Conservation (phyloP, 2,113 vertebrate species). For the Cercopithecus mona region DNA sequence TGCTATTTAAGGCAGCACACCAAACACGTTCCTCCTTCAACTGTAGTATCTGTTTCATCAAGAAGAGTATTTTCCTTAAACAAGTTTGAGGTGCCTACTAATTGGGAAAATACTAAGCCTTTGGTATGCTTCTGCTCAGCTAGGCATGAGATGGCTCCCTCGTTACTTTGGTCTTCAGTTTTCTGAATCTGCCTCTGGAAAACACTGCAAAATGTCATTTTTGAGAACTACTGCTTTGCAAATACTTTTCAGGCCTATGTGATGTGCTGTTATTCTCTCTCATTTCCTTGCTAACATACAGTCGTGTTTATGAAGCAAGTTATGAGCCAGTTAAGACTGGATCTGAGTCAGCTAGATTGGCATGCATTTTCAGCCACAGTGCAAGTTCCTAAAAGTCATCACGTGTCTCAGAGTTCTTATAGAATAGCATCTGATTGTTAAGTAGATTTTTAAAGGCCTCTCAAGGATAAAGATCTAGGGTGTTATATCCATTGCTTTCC, state of each 20-base stretch:
- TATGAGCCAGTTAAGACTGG: background rate
- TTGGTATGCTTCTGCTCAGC: background rate
- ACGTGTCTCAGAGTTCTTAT: background rate
- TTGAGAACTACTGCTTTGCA: background rate
- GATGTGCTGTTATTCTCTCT: background rate
- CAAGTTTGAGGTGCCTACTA: background rate
- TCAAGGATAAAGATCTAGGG: background rate
- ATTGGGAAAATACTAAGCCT: background rate
- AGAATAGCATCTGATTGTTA: background rate
- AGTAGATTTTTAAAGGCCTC: background rate
- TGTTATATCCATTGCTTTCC: background rate
- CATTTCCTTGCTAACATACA: background rate
- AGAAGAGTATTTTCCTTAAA: background rate
- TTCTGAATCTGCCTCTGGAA: background rate
- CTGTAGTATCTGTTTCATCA: background rate
- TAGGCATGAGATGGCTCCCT: background rate
- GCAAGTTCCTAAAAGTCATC: background rate
- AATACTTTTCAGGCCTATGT: background rate
- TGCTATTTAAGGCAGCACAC: background rate
- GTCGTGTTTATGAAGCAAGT: background rate
- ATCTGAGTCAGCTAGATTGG: background rate
- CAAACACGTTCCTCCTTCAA: background rate
- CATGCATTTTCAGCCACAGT: background rate
- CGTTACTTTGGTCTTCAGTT: accelerated
- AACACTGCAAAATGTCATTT: conserved; percentile 30